Percentiles rank a stretch among this genome's conserved stretches.
Conservation (phyloP, 2,797 vertebrate genomes). For the Martes flavigula region DNA sequence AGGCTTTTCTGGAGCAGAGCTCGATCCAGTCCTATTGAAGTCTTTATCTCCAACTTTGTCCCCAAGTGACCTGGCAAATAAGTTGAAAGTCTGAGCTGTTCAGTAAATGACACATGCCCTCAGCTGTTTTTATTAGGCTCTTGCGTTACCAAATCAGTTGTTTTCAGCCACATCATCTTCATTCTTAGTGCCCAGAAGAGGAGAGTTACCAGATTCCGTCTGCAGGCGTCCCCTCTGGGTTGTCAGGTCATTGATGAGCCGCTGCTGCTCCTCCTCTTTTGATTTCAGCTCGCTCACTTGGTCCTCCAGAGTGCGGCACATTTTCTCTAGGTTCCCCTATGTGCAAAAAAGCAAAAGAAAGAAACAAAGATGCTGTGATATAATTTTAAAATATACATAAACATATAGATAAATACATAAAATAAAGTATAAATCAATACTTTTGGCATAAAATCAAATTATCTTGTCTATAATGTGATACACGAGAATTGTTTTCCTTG, state of each 20-base stretch:
- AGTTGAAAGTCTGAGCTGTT: not conserved
- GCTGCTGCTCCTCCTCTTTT: slow-evolving; percentile 91
- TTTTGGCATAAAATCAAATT: not conserved
- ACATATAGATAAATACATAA: not conserved
- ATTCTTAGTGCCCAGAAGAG: not conserved
- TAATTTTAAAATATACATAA: not conserved
- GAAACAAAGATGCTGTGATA: not conserved
- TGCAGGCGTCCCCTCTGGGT: slow-evolving; percentile 90
- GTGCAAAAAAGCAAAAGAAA: not conserved
- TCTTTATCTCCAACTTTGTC: not conserved
- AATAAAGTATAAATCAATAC: not conserved
- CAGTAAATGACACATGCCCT: not conserved
- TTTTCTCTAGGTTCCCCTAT: slow-evolving; percentile 91
- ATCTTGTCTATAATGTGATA: not conserved
- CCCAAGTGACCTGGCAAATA: not conserved
- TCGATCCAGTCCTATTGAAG: not conserved
- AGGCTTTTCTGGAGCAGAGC: not conserved
- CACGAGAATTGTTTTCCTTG: not conserved
- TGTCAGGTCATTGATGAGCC: slow-evolving; percentile 89
- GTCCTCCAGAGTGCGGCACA: slow-evolving; percentile 86
- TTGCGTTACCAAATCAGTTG: not conserved
- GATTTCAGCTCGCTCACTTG: slow-evolving; percentile 90
- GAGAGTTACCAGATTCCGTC: slow-evolving; percentile 90
- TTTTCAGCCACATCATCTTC: not conserved
- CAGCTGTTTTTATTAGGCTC: slow-evolving; percentile 50